These are phyloP conservation scores for Rotaria sp. DNA, from an alignment of 2,888 invertebrate genomes.

Conservation along the genomic window DNA sequence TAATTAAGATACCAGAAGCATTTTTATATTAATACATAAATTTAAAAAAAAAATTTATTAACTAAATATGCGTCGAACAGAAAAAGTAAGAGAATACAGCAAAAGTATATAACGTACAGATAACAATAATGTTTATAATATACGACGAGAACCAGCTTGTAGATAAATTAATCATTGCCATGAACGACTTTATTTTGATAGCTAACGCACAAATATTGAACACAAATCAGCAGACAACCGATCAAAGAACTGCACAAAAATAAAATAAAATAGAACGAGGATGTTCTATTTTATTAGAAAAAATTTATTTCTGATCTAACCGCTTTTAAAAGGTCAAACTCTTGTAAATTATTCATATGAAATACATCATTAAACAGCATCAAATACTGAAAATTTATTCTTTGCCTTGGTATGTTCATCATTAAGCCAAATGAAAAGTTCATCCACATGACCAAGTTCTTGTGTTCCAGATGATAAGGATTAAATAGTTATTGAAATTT, in stretches of 20 bases:
- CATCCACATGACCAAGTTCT: neutral
- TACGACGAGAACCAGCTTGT: neutral
- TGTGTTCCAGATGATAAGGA: neutral
- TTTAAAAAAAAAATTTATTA: neutral
- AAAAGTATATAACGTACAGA: neutral
- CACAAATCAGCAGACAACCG: neutral
- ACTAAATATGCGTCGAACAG: neutral
- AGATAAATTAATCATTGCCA: neutral
- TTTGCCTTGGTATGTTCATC: neutral
- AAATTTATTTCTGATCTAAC: neutral
- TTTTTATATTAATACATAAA: neutral
- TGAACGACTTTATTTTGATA: neutral
- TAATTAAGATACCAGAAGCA: neutral
- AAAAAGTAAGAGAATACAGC: neutral
- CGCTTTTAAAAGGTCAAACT: neutral
- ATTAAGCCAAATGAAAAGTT: neutral
- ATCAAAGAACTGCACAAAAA: neutral
- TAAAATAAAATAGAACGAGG: neutral
- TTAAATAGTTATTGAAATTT: neutral
- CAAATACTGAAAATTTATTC: neutral
- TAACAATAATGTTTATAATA: neutral
- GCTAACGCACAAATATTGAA: neutral
- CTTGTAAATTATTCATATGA: too few species aligned
- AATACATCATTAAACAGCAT: neutral
- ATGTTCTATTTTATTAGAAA: neutral